These are phyloP conservation scores for Gerris buenoi DNA, from an alignment of 1,140 invertebrate genomes.

Conservation along the genomic window DNA sequence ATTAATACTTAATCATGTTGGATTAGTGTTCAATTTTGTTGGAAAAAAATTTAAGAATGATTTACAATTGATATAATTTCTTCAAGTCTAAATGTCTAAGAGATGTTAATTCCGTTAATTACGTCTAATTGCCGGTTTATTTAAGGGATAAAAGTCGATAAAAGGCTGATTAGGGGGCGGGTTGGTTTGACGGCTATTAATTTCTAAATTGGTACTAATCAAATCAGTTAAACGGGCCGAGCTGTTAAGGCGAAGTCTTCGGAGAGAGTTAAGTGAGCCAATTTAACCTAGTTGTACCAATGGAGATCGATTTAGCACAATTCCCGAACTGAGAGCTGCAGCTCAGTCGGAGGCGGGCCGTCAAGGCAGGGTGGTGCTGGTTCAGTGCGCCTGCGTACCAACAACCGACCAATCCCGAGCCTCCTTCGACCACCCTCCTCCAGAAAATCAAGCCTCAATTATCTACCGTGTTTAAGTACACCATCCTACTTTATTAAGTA, in stretches of 20 bases:
- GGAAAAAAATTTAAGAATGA: too few species aligned
- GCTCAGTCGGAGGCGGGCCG: not conserved
- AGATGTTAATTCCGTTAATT: not conserved
- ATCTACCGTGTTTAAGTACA: too few species aligned
- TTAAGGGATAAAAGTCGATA: not conserved
- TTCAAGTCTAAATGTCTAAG: too few species aligned
- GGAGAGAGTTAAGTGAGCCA: not conserved
- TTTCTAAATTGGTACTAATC: not conserved
- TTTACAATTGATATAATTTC: too few species aligned
- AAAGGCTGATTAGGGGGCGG: not conserved
- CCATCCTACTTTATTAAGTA: too few species aligned
- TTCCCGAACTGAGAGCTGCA: not conserved
- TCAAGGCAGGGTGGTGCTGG: not conserved
- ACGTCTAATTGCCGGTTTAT: not conserved
- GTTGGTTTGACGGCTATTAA: not conserved
- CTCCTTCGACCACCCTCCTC: not conserved
- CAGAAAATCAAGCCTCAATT: too few species aligned
- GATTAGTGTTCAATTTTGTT: too few species aligned
- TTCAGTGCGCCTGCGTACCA: not conserved
- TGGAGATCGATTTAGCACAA: not conserved
- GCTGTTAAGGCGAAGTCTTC: not conserved
- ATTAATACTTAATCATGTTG: too few species aligned
- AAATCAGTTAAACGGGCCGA: not conserved
- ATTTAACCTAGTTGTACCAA: not conserved
- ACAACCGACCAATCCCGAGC: not conserved